phyloP scores from a whole-genome alignment of 1,140 invertebrate genomes.

The Ladona fulva region DNA sequence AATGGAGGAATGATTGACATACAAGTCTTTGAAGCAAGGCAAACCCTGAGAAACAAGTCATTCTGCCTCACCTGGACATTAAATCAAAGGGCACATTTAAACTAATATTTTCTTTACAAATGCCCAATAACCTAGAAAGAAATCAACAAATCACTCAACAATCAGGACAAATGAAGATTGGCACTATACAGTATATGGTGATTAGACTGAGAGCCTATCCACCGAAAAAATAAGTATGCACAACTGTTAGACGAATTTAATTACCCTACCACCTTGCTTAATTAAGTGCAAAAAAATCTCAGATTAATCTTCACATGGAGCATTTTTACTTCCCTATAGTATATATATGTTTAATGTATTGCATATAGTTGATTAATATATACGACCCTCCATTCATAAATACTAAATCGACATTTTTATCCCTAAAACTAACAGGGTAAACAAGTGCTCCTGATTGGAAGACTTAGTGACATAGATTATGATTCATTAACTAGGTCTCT shows the following conservation, averaged over 20 bases:
- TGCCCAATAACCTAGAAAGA: not conserved
- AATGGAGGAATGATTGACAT: not conserved
- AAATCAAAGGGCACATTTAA: not conserved
- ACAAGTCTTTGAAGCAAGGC: slow-evolving; percentile 4
- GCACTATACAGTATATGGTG: not conserved
- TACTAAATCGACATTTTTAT: not conserved
- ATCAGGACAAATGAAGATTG: not conserved
- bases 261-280: not conserved
- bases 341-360: not conserved
- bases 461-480: slow-evolving; percentile 10
- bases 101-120: not conserved
- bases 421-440: not conserved
- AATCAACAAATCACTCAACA: not conserved
- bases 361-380: not conserved
- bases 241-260: not conserved
- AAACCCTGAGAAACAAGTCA: slow-evolving; percentile 9
- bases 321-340: not conserved
- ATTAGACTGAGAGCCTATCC: not conserved
- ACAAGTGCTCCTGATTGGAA: slow-evolving; percentile 4
- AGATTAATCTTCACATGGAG: not conserved
- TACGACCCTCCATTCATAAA: not conserved
- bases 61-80: not conserved
- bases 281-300: not conserved
- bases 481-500: not conserved
- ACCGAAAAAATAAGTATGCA: not conserved